A percentile compares a stretch with the other conserved stretches of the same genome.
Conservation (phyloP, 2,797 vertebrate genomes). For the Labeo calbasu region DNA sequence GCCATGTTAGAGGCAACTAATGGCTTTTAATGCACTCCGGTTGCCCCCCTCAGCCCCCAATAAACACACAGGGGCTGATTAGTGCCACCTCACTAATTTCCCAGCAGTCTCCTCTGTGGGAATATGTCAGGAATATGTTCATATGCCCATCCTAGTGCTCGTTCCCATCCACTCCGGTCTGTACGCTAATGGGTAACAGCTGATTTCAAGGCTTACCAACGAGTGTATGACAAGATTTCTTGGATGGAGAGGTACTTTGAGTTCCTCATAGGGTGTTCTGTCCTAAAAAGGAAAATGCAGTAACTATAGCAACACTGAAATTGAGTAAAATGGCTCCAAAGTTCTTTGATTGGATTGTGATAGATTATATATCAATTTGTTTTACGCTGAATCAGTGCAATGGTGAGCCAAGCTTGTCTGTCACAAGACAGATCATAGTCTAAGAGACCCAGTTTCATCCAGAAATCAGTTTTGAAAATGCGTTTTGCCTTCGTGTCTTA, state of each 20-base stretch:
- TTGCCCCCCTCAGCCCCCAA: constrained; percentile 44
- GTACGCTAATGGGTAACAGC: background rate
- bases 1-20: constrained; percentile 59
- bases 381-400: background rate
- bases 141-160: background rate
- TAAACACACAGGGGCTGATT: constrained; percentile 56
- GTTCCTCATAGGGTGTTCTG: constrained; percentile 1
- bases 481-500: background rate
- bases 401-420: background rate
- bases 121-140: constrained; percentile 50
- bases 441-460: background rate
- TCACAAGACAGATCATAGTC: background rate
- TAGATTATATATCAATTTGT: background rate
- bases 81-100: constrained; percentile 63
- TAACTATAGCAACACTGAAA: constrained; percentile 24
- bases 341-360: constrained; percentile 24
- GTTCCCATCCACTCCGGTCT: background rate
- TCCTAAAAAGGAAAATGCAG: constrained; percentile 15
- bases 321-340: constrained; percentile 3
- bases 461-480: constrained; percentile 14
- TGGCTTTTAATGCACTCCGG: constrained; percentile 62
- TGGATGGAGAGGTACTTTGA: constrained; percentile 15
- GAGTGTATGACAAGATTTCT: constrained; percentile 2
- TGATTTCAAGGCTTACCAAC: background rate
- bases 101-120: constrained; percentile 50